Conservation (phyloP, 2,888 invertebrate species). For the Anagyrus pseudococci region DNA sequence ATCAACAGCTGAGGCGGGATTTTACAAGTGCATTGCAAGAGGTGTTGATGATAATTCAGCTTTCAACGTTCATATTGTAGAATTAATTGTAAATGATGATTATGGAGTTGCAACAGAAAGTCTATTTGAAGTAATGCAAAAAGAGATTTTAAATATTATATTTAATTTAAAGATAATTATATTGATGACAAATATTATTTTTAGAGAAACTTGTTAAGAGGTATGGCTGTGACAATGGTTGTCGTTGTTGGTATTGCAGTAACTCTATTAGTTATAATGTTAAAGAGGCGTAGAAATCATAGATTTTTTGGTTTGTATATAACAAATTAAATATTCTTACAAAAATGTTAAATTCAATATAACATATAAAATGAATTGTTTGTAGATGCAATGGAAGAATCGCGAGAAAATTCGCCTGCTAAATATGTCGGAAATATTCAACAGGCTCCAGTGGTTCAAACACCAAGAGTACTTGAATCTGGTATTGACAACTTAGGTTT, state of each 20-base stretch:
- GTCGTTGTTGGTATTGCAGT: slow-evolving; percentile 52
- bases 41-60: slow-evolving; percentile 64
- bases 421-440: slow-evolving; percentile 48
- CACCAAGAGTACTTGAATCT: slow-evolving; percentile 37
- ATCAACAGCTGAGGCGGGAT: slow-evolving; percentile 69
- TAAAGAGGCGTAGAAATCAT: slow-evolving; percentile 46
- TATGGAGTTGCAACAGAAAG: slow-evolving; percentile 51
- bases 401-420: slow-evolving; percentile 55
- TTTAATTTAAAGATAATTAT: background rate
- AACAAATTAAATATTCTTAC: slow-evolving; percentile 13
- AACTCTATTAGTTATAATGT: slow-evolving; percentile 49
- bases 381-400: slow-evolving; percentile 53
- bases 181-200: slow-evolving; percentile 17
- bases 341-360: no score
- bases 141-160: background rate
- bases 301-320: slow-evolving; percentile 53
- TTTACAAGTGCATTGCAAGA: slow-evolving; percentile 71
- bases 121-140: slow-evolving; percentile 55
- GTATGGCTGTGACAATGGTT: slow-evolving; percentile 54
- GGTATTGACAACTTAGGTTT: slow-evolving; percentile 68
- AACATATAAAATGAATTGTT: no score
- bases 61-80: slow-evolving; percentile 66
- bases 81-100: slow-evolving; percentile 68
- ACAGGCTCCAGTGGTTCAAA: slow-evolving; percentile 37
- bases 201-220: slow-evolving; percentile 54